Evolutionary conservation across 2,797 vertebrate genomes (phyloP).

Genomic region (Arnoldichthys spilopterus): DNA sequence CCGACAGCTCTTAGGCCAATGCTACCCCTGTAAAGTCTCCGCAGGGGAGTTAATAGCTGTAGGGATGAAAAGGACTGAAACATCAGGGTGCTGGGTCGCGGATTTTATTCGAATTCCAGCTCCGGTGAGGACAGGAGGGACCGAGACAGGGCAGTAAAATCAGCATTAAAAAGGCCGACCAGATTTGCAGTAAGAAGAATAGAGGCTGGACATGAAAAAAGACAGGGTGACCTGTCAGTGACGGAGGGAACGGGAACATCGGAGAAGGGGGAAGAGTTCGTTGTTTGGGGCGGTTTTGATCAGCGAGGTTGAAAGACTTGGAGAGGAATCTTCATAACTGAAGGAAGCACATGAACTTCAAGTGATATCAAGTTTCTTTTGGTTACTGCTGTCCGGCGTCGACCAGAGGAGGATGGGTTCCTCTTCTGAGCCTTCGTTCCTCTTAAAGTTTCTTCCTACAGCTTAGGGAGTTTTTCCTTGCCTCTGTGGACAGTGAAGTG

Average conservation of each 20-base stretch:
- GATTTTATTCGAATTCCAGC: not conserved
- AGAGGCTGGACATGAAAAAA: not conserved
- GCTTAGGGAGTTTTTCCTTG: too few species aligned
- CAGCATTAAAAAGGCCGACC: not conserved
- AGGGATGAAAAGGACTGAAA: not conserved
- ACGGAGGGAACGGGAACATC: not conserved
- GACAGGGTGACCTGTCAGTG: not conserved
- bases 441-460: too few species aligned
- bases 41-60: not conserved
- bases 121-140: not conserved
- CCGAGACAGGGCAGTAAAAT: not conserved
- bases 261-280: not conserved
- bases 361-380: too few species aligned
- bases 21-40: not conserved
- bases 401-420: too few species aligned
- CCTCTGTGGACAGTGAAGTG: too few species aligned
- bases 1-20: not conserved
- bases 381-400: too few species aligned
- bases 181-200: constrained; percentile 2
- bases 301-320: not conserved
- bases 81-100: not conserved
- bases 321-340: too few species aligned
- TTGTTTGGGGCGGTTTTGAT: not conserved
- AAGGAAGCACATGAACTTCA: too few species aligned
- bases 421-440: too few species aligned